These are phyloP conservation scores for Mus musculus DNA, from an alignment of 2,113 vertebrate species.

Conservation along the genomic window GRCm39 chr15:94603001-94603500, in stretches of 20 bases:
- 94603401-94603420: constrained; percentile 17
- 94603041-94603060: not conserved
- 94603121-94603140: not conserved
- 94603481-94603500: not conserved
- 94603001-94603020: not conserved
- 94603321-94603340: not conserved
- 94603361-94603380: not conserved
- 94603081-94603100: not conserved
- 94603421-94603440: not conserved
- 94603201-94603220: not conserved
- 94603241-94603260: not conserved
- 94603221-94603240: not conserved
- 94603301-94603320: not conserved
- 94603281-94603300: too few species aligned
- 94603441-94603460: not conserved
- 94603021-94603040: not conserved
- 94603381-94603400: not conserved
- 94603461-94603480: constrained; percentile 3
- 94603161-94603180: not conserved
- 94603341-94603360: not conserved
- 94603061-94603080: not conserved
- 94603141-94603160: not conserved
- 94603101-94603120: not conserved
- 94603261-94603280: not conserved
- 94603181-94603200: not conserved